A percentile compares a stretch with the other conserved stretches of the same genome.
These are phyloP conservation scores for Erannis defoliaria DNA, from an alignment of 2,888 invertebrate genomes.

Conservation along the genomic window DNA sequence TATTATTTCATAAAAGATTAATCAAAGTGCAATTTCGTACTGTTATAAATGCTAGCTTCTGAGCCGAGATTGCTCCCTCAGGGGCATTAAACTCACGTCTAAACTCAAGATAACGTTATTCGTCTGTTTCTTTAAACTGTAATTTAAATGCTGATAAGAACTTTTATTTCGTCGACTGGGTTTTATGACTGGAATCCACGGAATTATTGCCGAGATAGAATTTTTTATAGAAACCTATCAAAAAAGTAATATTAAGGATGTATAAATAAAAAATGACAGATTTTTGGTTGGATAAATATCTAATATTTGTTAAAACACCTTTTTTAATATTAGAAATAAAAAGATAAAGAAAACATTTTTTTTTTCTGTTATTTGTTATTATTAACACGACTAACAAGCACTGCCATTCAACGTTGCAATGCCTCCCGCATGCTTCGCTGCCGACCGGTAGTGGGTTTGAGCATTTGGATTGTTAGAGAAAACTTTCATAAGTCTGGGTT, in stretches of 20 bases:
- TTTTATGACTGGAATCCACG: slow-evolving; percentile 16
- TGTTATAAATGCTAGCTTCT: slow-evolving; percentile 25
- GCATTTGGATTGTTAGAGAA: no score
- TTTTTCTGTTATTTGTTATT: no score
- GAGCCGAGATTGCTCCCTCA: slow-evolving; percentile 17
- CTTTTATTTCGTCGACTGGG: slow-evolving; percentile 16
- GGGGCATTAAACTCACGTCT: slow-evolving; percentile 19
- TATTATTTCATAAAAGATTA: slow-evolving; percentile 32
- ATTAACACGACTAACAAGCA: no score
- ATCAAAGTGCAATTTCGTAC: slow-evolving; percentile 50
- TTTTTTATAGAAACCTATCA: background rate
- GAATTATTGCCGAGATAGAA: background rate
- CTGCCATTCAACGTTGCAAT: no score
- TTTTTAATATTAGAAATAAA: no score
- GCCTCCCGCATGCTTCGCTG: no score
- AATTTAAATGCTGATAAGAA: slow-evolving; percentile 31
- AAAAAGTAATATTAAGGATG: background rate
- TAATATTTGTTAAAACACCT: no score
- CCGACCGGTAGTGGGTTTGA: no score
- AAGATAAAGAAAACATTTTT: no score
- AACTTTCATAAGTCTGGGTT: no score
- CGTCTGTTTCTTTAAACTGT: slow-evolving; percentile 26
- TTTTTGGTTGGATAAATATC: no score
- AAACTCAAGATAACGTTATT: slow-evolving; percentile 27
- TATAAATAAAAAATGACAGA: background rate